Conservation (phyloP, 2,888 invertebrate species). For the Drosophila rubida region DNA sequence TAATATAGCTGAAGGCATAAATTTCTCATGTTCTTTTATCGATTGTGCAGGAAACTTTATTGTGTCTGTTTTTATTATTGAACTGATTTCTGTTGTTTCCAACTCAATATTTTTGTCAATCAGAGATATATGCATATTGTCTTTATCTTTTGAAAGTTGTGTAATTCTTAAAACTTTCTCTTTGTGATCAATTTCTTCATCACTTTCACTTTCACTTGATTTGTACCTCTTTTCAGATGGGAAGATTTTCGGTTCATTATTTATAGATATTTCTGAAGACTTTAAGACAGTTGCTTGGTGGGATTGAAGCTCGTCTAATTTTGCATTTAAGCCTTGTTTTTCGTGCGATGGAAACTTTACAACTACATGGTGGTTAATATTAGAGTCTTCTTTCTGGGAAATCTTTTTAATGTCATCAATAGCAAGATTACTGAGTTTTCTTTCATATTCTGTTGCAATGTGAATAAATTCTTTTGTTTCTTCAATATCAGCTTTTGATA, state of each 20-base stretch:
- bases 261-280: background rate
- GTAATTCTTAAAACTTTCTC: constrained; percentile 25
- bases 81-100: background rate
- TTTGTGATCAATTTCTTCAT: constrained; percentile 51
- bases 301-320: constrained; percentile 1
- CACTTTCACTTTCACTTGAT: constrained; percentile 60
- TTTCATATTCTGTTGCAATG: constrained; percentile 46
- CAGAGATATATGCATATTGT: background rate
- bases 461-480: constrained; percentile 57
- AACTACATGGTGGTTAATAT: background rate
- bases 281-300: constrained; percentile 9
- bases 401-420: constrained; percentile 18
- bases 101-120: background rate
- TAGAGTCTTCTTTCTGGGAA: constrained; percentile 4
- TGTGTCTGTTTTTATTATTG: background rate
- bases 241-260: constrained; percentile 28
- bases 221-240: constrained; percentile 33
- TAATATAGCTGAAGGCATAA: background rate
- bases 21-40: background rate
- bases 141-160: constrained; percentile 20
- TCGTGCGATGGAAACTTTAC: constrained; percentile 56
- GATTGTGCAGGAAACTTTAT: constrained; percentile 43
- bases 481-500: constrained; percentile 54
- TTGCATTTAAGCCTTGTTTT: background rate
- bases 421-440: constrained; percentile 44